Evolutionary conservation across 2,113 vertebrate genomes (phyloP), one percentile per base, ranked within the genome.

Genomic region (Hippocampus guttulatus): DNA sequence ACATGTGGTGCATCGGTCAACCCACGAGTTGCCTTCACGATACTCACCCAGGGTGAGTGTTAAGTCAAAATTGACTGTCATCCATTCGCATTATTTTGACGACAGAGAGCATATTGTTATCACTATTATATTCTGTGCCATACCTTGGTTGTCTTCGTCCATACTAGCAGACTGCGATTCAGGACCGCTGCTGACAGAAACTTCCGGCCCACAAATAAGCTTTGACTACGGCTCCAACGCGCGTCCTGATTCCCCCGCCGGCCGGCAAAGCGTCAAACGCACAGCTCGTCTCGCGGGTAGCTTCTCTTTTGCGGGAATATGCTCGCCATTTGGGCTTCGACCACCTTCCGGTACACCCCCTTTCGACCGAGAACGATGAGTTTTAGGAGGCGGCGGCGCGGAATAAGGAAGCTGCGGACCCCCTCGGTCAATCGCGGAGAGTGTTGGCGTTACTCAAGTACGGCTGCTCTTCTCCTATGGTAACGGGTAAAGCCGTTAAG

Each of bases 111-210:
- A 33, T 33, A 18, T 51, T 45, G 33, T 38, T 38, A 38, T 38
- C 33, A 38, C 33, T 38, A 38, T 6, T 38, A 38, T 38, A 38
- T 6, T 38, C 33, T 38, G 33, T 63, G 57, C 67, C 81, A 30
- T 90, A 92, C 91, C 91, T 89, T 91, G 91, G 76, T 90, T 91
- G 67, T 92, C 89, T 68, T 91, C 91, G 68, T 92, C 90, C 91
- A 91, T 91, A 69, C 64, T 79, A 74, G 73, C 69, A 83, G 80
- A 12, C 68, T 45, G 65, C 68, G 61, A 75, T 79, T 75, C 25
- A 41, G 69, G 61, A 72, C 61, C 71, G 40, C 62, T 47, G 69
- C 21, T 80, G 57, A 57, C 68, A 77, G 62, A 88, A 88, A 89
- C 86, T 88, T 87, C 84, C 77, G 71, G 18, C 64, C 71, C 21